Evolutionary conservation across 2,888 invertebrate species (phyloP), one percentile per base, ranked within the genome.

Genomic region (Agonopterix subpropinquella): DNA sequence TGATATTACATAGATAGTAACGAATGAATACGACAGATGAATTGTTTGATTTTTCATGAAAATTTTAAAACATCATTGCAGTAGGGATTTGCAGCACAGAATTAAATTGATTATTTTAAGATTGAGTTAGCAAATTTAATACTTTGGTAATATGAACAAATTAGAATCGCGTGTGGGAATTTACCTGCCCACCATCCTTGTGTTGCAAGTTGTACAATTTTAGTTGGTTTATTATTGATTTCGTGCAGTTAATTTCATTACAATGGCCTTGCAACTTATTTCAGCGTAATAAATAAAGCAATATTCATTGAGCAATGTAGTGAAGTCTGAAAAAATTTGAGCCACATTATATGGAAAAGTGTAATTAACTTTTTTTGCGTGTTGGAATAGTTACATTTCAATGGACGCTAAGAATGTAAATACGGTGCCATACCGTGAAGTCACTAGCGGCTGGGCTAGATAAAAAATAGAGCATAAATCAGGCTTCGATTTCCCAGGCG

Each of bases 401-500:
- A 53, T 53, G 55, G 56, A 49, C 49, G 52, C 53, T 54, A 49
- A 56, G 55, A 58, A 54, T 60, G 59, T 56, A 53, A 58, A 53
- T 51, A 51, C 50, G 47, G 54, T 58, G 58, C 53, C 53, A 54
- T 55, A 54, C 57, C 58, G 59, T 62, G 56, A 64, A 59, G 58
- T 57, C 54, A 50, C 56, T 62, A 64, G 58, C 64, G 63, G 59
- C 60, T 59, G 60, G 54, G 64, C 63, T 62, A 65, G 56, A 57
- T 65, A 62, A 68, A 62, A 62, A 65, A 65, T 64, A 55, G 55
- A 61, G 62, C 61, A 66, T 64, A 67, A 69, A 65, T 62, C 57
- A 57, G 58, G 56, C 56, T 54, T 58, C 55, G 51, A 58, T 57
- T 69, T 70, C 66, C 62, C 69, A 65, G 65, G 63, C 63, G 59